Conservation (phyloP, 2,797 vertebrate species). For the Tamandua tetradactyla region DNA sequence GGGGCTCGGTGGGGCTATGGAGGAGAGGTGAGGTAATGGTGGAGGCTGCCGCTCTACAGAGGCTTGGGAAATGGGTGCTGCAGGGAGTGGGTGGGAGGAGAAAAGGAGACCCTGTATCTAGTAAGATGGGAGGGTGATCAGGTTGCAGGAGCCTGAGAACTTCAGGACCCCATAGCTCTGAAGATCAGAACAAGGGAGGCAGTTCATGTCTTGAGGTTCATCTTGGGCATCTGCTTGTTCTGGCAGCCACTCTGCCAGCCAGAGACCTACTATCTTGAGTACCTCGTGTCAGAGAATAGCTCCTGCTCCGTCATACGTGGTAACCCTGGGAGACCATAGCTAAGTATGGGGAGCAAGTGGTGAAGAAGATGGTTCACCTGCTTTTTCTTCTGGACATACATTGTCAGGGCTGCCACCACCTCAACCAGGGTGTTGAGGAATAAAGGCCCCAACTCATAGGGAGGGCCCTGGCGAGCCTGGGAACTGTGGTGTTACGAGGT, state of each 20-base stretch:
- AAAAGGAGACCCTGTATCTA: neutral
- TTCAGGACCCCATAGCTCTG: neutral
- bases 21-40: no score
- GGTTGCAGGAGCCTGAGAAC: neutral
- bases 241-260: conserved; percentile 91
- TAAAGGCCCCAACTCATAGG: conserved; percentile 93
- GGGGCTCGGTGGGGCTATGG: no score
- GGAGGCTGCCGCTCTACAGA: neutral
- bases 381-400: conserved; percentile 87
- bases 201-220: conserved; percentile 84
- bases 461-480: conserved; percentile 83
- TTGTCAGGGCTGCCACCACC: conserved; percentile 91
- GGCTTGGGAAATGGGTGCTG: neutral
- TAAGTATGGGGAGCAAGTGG: conserved; percentile 95
- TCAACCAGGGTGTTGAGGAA: conserved; percentile 92
- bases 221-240: conserved; percentile 87
- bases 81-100: neutral
- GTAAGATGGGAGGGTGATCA: neutral
- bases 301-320: conserved; percentile 94
- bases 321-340: conserved; percentile 95
- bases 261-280: conserved; percentile 90
- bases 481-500: conserved; percentile 90
- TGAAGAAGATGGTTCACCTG: conserved; percentile 86
- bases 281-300: conserved; percentile 92
- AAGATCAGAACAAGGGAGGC: neutral